A percentile compares a stretch with the other conserved stretches of the same genome.
Conservation (phyloP, 2,113 vertebrate species). For the Rhinolophus sinicus region DNA sequence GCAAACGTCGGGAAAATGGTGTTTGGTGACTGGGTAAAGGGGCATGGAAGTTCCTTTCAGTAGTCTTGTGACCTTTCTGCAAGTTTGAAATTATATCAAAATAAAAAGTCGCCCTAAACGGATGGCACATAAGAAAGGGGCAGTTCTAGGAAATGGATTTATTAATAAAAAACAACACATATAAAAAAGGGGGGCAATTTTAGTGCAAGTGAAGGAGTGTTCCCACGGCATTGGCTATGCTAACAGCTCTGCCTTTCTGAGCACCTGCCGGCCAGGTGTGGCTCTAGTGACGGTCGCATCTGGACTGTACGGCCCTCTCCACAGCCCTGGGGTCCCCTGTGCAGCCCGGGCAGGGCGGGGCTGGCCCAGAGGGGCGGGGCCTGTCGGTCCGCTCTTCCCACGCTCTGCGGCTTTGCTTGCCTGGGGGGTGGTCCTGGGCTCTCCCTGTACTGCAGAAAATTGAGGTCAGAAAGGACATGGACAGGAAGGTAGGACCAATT, state of each 20-base stretch:
- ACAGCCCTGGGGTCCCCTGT: too few species aligned
- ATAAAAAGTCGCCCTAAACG: not conserved
- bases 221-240: fast-evolving
- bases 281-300: fast-evolving
- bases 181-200: not conserved
- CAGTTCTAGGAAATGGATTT: too few species aligned
- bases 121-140: not conserved
- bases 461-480: not conserved
- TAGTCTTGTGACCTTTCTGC: not conserved
- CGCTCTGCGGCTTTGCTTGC: too few species aligned
- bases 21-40: fast-evolving
- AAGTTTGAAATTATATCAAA: not conserved
- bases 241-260: not conserved
- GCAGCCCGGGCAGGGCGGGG: not conserved
- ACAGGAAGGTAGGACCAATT: fast-evolving
- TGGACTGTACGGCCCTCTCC: not conserved
- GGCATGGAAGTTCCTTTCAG: not conserved
- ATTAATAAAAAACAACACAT: too few species aligned
- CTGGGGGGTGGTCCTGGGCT: too few species aligned
- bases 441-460: not conserved
- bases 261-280: too few species aligned
- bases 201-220: not conserved
- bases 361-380: not conserved
- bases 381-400: fast-evolving
- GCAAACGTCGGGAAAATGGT: fast-evolving